Base-by-base conservation (phyloP, 2,113 vertebrate species). In the Mixornis gularis region DNA sequence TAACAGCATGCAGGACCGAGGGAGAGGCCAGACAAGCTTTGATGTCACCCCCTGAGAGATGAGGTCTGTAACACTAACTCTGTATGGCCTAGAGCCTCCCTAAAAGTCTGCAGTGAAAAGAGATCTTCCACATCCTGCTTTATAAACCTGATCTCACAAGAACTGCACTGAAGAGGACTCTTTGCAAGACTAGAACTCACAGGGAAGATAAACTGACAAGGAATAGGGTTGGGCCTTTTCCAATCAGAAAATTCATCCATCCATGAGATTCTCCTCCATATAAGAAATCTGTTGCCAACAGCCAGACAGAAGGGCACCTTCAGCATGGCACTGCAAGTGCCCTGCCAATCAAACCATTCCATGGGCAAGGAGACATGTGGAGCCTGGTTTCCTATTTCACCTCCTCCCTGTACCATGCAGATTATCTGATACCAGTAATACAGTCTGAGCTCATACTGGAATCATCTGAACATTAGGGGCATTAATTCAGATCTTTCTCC, bases 331-430 rank as follows among this genome's bases (percentile, higher is more conserved):
- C 46, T 72, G 22, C 55, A 59, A 84, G 62, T 1, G 1, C 58
- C n/a, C 62, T 89, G 84, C 65, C 94, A 74, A 5, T 40, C 40
- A 90, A 86, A 69, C 71, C 17, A 79, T 49, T 83, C 87, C 70
- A 91, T 46, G 53, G 83, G 66, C 53, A 91, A 82, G 34, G n/a
- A 79, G 81, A 73, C 90, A 91, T 62, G 71, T 73, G 90, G 74
- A 87, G 63, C 51, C 79, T 40, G 71, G 94, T 95, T 77, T 96
- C 90, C 63, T 58, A 91, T 96, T 96, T 95, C 95, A 77, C 66
- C 90, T 85, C 87, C 74, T 87, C 94, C 66, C 76, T 65, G 64
- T 21, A 46, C 92, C 85, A 53, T 22, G 70, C 38, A 91, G 78
- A 85, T 91, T 85, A 95, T 79, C 78, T 58, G 79, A 89, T 59